Evolutionary conservation across 1,140 invertebrate species (phyloP), one percentile per base, ranked within the genome.

Genomic region (Anastatus disparis): DNA sequence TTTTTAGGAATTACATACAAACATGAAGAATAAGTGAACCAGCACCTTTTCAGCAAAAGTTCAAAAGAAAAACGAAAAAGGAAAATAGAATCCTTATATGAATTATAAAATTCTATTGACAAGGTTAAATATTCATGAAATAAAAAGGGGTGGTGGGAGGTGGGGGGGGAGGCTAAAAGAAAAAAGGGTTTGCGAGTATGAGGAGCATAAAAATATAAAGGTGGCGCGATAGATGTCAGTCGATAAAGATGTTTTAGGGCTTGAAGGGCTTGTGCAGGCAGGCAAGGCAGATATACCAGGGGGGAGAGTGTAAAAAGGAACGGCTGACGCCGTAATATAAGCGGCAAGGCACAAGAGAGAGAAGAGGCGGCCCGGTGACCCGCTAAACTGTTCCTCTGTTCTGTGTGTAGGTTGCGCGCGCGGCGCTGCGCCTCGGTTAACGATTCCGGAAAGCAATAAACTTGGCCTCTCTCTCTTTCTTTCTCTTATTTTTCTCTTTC

Each of bases 371-470:
- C 70, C 70, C 64, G 15, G 62, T 71, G 70, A 71, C 70, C 70
- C 35, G 46, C 44, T 71, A 44, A 71, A 71, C 70, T 58, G 44
- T 44, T n/a, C n/a, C n/a, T n/a, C n/a, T n/a, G n/a, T n/a, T n/a
- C n/a, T n/a, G n/a, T n/a, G n/a, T 63, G 59, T 46, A 17, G 63
- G 61, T 48, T 59, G 58, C 56, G 56, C 31, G 56, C 56, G 53
- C n/a, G 55, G 55, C 55, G 58, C 58, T 61, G 38, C 40, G 58
- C 58, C 58, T 65, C 50, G 24, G 63, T 22, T n/a, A 38, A 46
- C 62, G 53, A 64, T 71, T 66, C 62, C 70, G 70, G 62, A 66
- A 71, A 71, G 64, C 63, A 71, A 61, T 71, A 71, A 71, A 71
- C 62, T 70, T 61, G 24, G 48, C 26, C 22, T 8, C 46, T 8